Evolutionary conservation across 1,140 invertebrate species (phyloP).

Genomic region (Microvelia longipes): DNA sequence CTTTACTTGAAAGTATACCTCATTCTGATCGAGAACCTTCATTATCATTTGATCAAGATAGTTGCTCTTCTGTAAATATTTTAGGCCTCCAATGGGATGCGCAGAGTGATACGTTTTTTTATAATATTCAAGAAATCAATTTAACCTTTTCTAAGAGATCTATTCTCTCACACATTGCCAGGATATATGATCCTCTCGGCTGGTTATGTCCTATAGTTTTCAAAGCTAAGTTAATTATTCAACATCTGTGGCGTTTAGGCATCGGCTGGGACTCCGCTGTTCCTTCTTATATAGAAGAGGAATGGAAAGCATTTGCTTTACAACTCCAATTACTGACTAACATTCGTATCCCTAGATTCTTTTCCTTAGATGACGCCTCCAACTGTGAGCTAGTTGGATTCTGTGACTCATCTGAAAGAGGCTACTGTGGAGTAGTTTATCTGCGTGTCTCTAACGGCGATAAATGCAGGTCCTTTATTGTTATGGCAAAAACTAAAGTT

Average conservation of each 20-base stretch:
- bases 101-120: conserved; percentile 9
- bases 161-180: conserved; percentile 24
- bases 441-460: not conserved
- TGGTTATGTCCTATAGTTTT: conserved; percentile 26
- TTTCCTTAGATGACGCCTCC: not conserved
- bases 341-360: conserved; percentile 5
- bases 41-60: not conserved
- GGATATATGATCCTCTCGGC: conserved; percentile 19
- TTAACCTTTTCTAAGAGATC: conserved; percentile 22
- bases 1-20: not conserved
- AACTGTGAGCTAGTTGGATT: conserved; percentile 25
- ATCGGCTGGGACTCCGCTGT: conserved; percentile 21
- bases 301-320: conserved; percentile 15
- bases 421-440: conserved; percentile 24
- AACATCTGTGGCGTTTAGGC: conserved; percentile 23
- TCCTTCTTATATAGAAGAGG: conserved; percentile 14
- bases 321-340: not conserved
- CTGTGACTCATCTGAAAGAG: conserved; percentile 22
- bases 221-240: conserved; percentile 9
- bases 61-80: conserved; percentile 2
- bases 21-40: no score
- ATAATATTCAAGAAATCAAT: not conserved
- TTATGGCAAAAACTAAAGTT: conserved; percentile 28
- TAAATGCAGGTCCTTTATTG: not conserved
- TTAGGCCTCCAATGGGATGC: conserved; percentile 18